A percentile compares a stretch with the other conserved stretches of the same genome.
Evolutionary conservation across 2,888 invertebrate species (phyloP).

Genomic region (Drosophila ustulata): DNA sequence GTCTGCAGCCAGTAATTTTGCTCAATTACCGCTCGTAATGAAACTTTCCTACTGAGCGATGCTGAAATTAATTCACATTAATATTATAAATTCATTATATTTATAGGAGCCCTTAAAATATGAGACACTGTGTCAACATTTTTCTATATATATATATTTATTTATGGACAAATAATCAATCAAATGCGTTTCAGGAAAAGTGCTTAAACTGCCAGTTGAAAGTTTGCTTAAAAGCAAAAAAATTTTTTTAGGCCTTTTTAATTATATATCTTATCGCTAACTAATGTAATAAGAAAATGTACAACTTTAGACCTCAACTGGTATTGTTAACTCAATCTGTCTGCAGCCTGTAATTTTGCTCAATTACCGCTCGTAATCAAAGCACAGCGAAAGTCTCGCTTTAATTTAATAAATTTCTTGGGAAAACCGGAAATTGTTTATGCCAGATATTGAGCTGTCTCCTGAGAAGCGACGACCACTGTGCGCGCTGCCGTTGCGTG

Average conservation of each 20-base stretch:
- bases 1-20: background rate
- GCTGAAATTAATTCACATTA: too few species aligned
- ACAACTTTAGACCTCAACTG: background rate
- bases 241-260: background rate
- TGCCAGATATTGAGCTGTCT: background rate
- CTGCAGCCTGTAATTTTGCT: background rate
- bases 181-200: background rate
- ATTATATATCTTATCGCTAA: background rate
- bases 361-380: background rate
- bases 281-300: too few species aligned
- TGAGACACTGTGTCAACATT: too few species aligned
- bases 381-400: background rate
- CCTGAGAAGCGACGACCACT: conserved; percentile 18
- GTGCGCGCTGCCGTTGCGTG: conserved; percentile 60
- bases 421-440: background rate
- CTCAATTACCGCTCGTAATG: background rate
- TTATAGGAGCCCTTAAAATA: background rate
- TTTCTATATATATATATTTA: background rate
- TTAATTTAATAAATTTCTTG: background rate
- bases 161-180: background rate
- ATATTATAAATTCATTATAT: background rate
- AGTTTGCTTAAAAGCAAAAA: background rate
- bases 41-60: too few species aligned
- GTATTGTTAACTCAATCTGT: background rate
- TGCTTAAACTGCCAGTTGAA: background rate